A percentile compares a stretch with the other conserved stretches of the same genome.
Conservation (phyloP, 2,113 vertebrate species). For the Cryptomyrus ogoouensis region DNA sequence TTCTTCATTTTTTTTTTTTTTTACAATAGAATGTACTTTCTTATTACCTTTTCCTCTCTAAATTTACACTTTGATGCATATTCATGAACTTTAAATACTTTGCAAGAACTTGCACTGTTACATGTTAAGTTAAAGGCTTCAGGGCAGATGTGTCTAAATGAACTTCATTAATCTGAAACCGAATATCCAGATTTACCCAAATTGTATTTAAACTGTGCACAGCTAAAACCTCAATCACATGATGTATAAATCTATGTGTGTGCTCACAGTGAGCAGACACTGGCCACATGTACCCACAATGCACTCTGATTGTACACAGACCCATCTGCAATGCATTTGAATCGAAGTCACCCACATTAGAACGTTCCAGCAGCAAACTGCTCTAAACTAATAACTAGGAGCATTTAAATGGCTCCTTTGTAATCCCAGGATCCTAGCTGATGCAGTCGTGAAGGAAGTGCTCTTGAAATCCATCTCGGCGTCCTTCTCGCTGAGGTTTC, state of each 20-base stretch:
- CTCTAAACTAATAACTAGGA: not conserved
- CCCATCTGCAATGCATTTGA: not conserved
- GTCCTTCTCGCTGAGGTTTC: not conserved
- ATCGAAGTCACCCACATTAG: not conserved
- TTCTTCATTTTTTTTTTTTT: not conserved
- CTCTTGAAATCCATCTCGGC: not conserved
- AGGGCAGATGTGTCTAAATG: not conserved
- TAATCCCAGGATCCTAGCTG: not conserved
- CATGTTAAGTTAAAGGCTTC: not conserved
- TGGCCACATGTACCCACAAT: not conserved
- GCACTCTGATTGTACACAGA: not conserved
- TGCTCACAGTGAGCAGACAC: not conserved
- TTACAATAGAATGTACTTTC: not conserved
- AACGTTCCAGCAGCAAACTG: conserved; percentile 5
- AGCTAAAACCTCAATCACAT: not conserved
- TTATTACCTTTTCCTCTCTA: not conserved
- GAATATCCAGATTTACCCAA: not conserved
- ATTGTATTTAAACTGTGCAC: not conserved
- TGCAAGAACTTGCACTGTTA: not conserved
- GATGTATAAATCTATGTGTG: not conserved
- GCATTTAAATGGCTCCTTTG: not conserved
- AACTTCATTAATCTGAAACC: not conserved
- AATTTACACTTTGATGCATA: not conserved
- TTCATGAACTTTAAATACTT: not conserved
- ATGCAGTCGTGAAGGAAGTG: not conserved